Evolutionary conservation across 2,888 invertebrate species (phyloP), one percentile per base, ranked within the genome.

Genomic region (Monoplex corrugatus): DNA sequence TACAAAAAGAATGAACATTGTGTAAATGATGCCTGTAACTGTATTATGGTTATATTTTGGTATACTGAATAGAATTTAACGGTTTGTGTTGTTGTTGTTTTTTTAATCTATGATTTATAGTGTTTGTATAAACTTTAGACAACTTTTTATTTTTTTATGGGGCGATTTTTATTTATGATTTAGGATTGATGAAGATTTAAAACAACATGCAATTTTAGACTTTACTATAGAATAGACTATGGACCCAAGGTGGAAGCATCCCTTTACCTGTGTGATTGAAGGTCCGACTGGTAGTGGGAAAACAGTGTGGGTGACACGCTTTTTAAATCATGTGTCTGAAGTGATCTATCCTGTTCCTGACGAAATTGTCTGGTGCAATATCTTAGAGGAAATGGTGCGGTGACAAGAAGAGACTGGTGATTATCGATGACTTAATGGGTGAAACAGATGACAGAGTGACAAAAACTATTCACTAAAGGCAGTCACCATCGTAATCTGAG

Each of bases 381-480:
- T 45, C 45, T 0, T 38, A 5, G 45, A 50, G n/a, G 13, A 10
- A 44, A 6, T 44, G 32, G 82, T n/a, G 40, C 13, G 32, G n/a
- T 10, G 28, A 2, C 0, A 44, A 72, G 32, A 1, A 43, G 28
- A n/a, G 72, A 1, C 23, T 87, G 32, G 43, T 87, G 35, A n/a
- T 87, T n/a, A 44, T 87, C 6, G 40, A 80, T 50, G 87, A 87
- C n/a, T 38, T 87, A 44, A 89, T 89, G 89, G 32, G 44, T 28
- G 87, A 89, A 43, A 83, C 87, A 5, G 86, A 80, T n/a, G 87
- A 87, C 28, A 80, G 44, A 23, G 83, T 87, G 23, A 80, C 87
- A 10, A 82, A n/a, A 68, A 87, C 63, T 87, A 38, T 89, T 87
- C 50, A 89, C 89, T 0, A 82, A 84, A 44, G 87, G 89, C 6